Evolutionary conservation across 2,888 invertebrate genomes (phyloP), one percentile per base, ranked within the genome.

Genomic region (Carpatolechia fugitivella): DNA sequence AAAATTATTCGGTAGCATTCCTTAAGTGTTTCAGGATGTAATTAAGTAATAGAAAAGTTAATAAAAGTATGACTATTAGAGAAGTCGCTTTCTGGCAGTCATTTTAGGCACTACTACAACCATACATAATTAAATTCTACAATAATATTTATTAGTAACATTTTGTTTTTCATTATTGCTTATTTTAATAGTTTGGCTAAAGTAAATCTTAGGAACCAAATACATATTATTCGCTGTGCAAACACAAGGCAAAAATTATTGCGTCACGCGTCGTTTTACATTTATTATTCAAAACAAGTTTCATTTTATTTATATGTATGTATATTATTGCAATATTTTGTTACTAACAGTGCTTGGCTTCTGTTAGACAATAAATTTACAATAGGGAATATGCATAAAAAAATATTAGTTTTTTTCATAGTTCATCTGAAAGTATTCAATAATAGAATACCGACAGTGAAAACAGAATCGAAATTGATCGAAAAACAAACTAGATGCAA

Each of bases 151-250:
- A 35, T 35, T 35, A n/a, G n/a, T 35, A 35, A 35, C 35, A 35
- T 24, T 24, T 24, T 24, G 24, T 24, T 24, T 24, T 24, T 24
- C 24, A 24, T 24, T 24, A 24, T 24, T 24, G 24, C 24, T 24
- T 24, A 24, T 24, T 4, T 3, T 24, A 24, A 24, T 24, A 35
- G n/a, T 35, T 35, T 35, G 35, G 35, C 35, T 35, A n/a, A 35
- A 35, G 10, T 35, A 35, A 35, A 35, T 35, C 35, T 41, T 41
- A 41, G 40, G 20, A 20, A 41, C 30, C 13, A 31, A 31, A 31
- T 47, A 30, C 24, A 46, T 13, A 29, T 14, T 29, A 35, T 35
- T 49, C 33, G 40, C 40, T 24, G 24, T 49, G 53, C 41, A 31
- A 10, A 41, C 40, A 18, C 20, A 18, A 41, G 10, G 11, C 40